Base-by-base conservation (phyloP, 1,140 invertebrate genomes). In the Harpegnathos saltator region DNA sequence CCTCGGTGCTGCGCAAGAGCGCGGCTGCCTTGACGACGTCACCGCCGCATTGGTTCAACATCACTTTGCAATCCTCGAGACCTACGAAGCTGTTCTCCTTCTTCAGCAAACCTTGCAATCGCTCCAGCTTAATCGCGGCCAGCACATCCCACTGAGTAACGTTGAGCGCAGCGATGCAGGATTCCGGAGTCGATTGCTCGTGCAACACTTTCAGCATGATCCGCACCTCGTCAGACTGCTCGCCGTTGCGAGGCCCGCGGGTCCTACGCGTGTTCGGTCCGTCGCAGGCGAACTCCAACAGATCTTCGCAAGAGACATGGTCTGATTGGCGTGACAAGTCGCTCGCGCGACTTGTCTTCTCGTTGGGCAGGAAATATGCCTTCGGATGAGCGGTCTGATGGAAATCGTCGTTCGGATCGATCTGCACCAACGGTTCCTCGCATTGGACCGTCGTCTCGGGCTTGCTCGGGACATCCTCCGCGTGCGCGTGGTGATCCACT, bases 161-260 rank as follows among this genome's bases (percentile, higher is more conserved):
- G 88, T 98, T 97, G 3, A 99, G 92, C 0, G 98, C 97, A 74
- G 95, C 94, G 7, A 98, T 92, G 90, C 98, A 99, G 63, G 97
- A 96, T 83, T 97, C 97, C 0, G 96, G 96, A 0, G 96, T 96
- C 14, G 97, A 96, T 96, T 98, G 93, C 88, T 97, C 96, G 73
- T 97, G 97, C 58, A 99, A 95, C 17, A 99, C 97, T 94, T 98
- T 98, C 71, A 96, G 95, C 97, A 99, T 98, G 26, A 98, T 98
- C 86, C 97, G 95, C 59, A 99, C 97, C 95, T 99, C 98, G 92
- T 99, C 98, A 0, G 97, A 98, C 87, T 98, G 97, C 1, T 96
- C 95, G 1, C 97, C 97, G 65, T 97, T 96, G n/a, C 96, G 96
- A n/a, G 97, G 95, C 0, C 97, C 97, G 29, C 95, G 95, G 4